Conservation (phyloP, 2,888 invertebrate genomes). For the Hypomecis atomaria region DNA sequence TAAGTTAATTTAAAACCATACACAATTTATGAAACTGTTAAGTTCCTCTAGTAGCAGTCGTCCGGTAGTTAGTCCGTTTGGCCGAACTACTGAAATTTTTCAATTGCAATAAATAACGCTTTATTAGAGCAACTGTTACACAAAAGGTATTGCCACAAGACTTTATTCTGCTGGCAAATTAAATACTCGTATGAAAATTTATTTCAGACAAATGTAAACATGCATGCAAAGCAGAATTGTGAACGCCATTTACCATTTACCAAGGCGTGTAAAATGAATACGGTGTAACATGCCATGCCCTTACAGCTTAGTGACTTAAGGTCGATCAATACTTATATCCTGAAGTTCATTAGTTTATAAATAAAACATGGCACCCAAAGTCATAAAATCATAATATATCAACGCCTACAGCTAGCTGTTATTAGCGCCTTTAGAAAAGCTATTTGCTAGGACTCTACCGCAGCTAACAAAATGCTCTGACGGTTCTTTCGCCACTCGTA, state of each 20-base stretch:
- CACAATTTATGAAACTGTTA: no score
- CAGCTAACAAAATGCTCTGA: constrained; percentile 1
- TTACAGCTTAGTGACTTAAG: constrained; percentile 18
- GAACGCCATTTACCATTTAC: background rate
- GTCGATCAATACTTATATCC: constrained; percentile 25
- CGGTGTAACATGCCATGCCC: constrained; percentile 3
- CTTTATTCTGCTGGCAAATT: no score
- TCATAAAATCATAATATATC: constrained; percentile 15
- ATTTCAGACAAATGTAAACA: background rate
- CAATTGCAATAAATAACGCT: no score
- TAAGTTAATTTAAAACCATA: no score
- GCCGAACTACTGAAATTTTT: no score
- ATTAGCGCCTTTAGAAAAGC: constrained; percentile 5
- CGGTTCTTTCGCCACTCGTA: constrained; percentile 1
- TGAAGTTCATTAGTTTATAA: constrained; percentile 24
- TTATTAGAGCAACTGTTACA: no score
- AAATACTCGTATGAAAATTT: no score
- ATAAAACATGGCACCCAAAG: constrained; percentile 22
- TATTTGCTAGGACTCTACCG: background rate
- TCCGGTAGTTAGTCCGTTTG: no score
- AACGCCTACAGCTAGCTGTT: background rate
- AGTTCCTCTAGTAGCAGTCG: no score
- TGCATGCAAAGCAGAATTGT: background rate
- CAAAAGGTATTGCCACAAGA: no score
- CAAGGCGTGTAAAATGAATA: background rate